These are phyloP conservation scores for Cyanoderma ruficeps DNA, from an alignment of 2,113 vertebrate species.

Conservation along the genomic window DNA sequence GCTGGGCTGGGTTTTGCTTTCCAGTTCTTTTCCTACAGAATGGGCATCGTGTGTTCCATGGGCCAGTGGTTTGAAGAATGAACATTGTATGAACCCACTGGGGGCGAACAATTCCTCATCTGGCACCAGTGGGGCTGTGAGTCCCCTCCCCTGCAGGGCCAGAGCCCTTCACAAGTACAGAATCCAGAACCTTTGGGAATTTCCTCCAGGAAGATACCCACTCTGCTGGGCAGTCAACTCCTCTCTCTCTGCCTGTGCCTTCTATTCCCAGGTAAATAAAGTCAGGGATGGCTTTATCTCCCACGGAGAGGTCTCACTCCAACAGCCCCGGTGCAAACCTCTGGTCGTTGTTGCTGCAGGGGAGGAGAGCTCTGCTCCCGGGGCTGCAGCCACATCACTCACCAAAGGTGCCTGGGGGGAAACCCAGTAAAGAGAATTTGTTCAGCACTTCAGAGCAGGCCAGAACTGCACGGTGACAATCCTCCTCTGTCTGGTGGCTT, in stretches of 20 bases:
- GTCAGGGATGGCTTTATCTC: background rate
- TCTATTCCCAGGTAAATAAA: background rate
- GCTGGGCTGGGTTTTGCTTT: background rate
- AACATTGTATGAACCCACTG: background rate
- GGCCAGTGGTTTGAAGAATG: background rate
- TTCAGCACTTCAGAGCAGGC: background rate
- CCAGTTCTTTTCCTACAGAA: background rate
- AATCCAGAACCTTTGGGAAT: background rate
- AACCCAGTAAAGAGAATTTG: background rate
- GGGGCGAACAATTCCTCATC: background rate
- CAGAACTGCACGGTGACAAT: background rate
- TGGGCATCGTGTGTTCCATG: background rate
- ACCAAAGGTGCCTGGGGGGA: background rate
- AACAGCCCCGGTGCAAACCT: background rate
- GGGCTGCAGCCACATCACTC: background rate
- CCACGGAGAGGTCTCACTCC: background rate
- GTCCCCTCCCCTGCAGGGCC: background rate
- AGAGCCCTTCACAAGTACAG: background rate
- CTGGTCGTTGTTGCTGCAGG: background rate
- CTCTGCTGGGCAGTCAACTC: background rate
- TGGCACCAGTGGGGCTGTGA: rapidly evolving
- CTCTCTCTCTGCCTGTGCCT: background rate
- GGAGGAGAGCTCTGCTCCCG: background rate
- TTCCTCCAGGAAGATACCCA: background rate
- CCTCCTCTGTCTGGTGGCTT: background rate